A percentile compares a stretch with the other conserved stretches of the same genome.
phyloP scores from a whole-genome alignment of 2,797 vertebrate species.

The Otus scops region DNA sequence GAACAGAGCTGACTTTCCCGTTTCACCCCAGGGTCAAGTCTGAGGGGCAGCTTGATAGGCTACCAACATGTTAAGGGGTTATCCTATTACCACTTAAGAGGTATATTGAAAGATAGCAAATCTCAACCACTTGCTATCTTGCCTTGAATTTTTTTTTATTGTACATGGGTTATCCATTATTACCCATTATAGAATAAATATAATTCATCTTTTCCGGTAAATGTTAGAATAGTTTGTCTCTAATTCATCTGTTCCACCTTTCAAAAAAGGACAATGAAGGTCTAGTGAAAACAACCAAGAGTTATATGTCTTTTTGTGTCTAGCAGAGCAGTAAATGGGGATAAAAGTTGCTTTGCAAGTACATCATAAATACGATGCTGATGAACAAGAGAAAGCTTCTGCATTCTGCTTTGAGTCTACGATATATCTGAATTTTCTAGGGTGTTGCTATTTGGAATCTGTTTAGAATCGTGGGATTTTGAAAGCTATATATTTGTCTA shows the following conservation, averaged over 20 bases:
- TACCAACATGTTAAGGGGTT: slow-evolving; percentile 95
- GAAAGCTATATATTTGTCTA: background rate
- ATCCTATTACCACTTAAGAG: slow-evolving; percentile 99
- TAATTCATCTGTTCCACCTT: slow-evolving; percentile 78
- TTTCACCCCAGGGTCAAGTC: slow-evolving; percentile 97
- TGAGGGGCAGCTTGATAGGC: slow-evolving; percentile 98
- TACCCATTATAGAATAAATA: slow-evolving; percentile 85
- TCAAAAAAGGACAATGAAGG: slow-evolving; percentile 69
- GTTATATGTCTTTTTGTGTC: background rate
- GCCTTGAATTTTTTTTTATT: slow-evolving; percentile 83
- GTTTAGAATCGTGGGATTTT: background rate
- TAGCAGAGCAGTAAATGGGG: slow-evolving; percentile 8
- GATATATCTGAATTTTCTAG: background rate
- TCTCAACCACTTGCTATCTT: slow-evolving; percentile 90
- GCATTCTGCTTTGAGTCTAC: background rate
- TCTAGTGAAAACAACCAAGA: slow-evolving; percentile 14
- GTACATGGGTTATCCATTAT: slow-evolving; percentile 87
- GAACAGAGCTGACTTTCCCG: slow-evolving; percentile 93
- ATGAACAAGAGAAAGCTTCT: background rate
- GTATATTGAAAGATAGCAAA: slow-evolving; percentile 98
- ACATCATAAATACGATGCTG: background rate
- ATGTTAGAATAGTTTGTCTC: slow-evolving; percentile 79
- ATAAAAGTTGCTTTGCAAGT: slow-evolving; percentile 31
- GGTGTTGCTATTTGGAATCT: background rate
- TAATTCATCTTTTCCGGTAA: slow-evolving; percentile 87